Percentiles rank a stretch among this genome's conserved stretches.
Conservation (phyloP, 2,113 vertebrate species). For the Bufo bufo region DNA sequence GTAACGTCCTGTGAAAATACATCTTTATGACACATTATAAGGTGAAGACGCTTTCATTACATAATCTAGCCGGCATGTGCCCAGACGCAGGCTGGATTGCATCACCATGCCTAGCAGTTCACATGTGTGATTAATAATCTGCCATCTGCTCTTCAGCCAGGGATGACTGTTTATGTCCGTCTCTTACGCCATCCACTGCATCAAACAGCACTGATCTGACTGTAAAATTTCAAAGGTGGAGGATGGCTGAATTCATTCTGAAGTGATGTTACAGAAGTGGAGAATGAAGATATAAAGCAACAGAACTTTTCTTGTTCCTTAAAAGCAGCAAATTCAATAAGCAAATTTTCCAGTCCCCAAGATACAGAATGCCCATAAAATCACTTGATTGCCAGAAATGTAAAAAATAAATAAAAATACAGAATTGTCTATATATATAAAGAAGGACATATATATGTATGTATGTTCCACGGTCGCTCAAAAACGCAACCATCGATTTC, state of each 20-base stretch:
- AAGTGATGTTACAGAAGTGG: conserved; percentile 1
- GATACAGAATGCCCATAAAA: no score
- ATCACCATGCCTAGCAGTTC: conserved; percentile 44
- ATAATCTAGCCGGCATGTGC: conserved; percentile 37
- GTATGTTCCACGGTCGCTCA: no score
- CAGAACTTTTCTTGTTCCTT: neutral
- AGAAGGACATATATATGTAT: no score
- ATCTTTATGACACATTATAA: conserved; percentile 14
- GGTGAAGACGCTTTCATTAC: conserved; percentile 12
- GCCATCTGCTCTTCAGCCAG: conserved; percentile 44
- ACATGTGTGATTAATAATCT: conserved; percentile 45
- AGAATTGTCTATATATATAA: no score
- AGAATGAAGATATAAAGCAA: neutral
- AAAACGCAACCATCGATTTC: no score
- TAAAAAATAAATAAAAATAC: no score
- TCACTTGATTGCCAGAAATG: no score
- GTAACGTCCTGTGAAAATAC: conserved; percentile 24
- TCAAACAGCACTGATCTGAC: conserved; percentile 9
- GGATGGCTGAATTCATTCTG: neutral
- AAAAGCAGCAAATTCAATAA: neutral
- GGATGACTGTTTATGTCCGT: conserved; percentile 45
- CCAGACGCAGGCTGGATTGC: conserved; percentile 25
- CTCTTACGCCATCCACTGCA: conserved; percentile 41
- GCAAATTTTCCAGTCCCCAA: no score
- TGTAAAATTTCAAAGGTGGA: conserved; percentile 42